Base-by-base conservation (phyloP, 2,797 vertebrate species). In the Sebastes nivosus region DNA sequence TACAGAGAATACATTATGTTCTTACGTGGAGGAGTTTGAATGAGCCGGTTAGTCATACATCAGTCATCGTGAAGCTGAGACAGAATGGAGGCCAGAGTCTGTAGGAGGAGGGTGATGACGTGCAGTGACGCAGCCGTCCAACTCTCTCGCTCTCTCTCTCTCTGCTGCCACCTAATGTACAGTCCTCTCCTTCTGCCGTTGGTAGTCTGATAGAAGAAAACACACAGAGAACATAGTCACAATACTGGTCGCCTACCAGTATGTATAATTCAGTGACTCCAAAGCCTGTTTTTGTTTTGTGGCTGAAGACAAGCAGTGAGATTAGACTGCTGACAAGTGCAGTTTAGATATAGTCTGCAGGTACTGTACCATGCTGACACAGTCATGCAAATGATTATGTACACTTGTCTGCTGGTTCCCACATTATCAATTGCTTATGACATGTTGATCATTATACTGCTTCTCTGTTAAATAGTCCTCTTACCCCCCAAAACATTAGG, bases 161-260 rank as follows among this genome's bases (percentile, higher is more conserved):
- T 86, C 25, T 89, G 90, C 87, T 89, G 91, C 91, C 93, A 90
- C 74, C 95, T 99, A 99, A 93, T 99, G 98, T 69, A 99, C 98
- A 1, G 98, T 99, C 91, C 98, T 96, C 87, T 99, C 98, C 94
- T 99, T 99, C 92, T 99, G 98, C 71, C 98, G 95, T 90, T 98
- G 98, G 94, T 99, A 99, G 90, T 99, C 98, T 99, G 88, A 77
- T 38, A 79, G 29, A 77, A 70, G 38, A 86, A 18, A 46, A 71
- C 46, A 54, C 14, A 75, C 11, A 72, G 2, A 72, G 14, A 13
- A 70, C 6, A 59, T 22, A 8, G 4, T 80, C 46, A 58, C 5
- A 29, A 5, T 22, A 29, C 57, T 59, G 14, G 36, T 57, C 34
- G 57, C 5, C 6, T 16, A 34, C 38, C 59, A 79, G 34, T 38